Evolutionary conservation across 2,797 vertebrate genomes (phyloP).

Genomic region (Capromys pilorides): DNA sequence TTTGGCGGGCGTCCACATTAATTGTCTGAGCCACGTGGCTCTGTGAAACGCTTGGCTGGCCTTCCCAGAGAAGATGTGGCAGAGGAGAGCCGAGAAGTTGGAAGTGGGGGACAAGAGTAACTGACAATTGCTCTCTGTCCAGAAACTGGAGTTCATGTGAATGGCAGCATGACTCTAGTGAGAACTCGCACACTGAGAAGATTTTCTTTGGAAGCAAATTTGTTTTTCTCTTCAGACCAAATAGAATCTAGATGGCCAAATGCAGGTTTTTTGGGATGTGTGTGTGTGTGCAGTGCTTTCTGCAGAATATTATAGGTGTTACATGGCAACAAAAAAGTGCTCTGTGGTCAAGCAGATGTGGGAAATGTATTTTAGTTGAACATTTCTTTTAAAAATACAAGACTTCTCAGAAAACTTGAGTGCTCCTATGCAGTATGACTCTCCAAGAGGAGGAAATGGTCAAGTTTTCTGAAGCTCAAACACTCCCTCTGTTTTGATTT

Average conservation of each 20-base stretch:
- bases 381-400: not conserved
- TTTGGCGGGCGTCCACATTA: slow-evolving; percentile 68
- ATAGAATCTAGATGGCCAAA: not conserved
- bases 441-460: not conserved
- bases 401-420: not conserved
- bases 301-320: slow-evolving; percentile 23
- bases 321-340: not conserved
- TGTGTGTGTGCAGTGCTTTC: not conserved
- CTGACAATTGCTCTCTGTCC: not conserved
- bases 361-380: slow-evolving; percentile 28
- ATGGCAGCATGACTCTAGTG: not conserved
- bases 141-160: not conserved
- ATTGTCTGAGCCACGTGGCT: slow-evolving; percentile 48
- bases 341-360: not conserved
- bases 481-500: not conserved
- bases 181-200: not conserved
- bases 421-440: not conserved
- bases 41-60: not conserved
- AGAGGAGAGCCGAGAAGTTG: not conserved
- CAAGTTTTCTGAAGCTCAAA: slow-evolving; percentile 2
- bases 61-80: not conserved
- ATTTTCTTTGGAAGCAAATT: slow-evolving; percentile 37
- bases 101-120: not conserved
- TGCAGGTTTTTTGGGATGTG: not conserved
- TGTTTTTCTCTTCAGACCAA: slow-evolving; percentile 35